Conservation (phyloP, 1,140 invertebrate genomes). For the Hydropsyche tenuis region DNA sequence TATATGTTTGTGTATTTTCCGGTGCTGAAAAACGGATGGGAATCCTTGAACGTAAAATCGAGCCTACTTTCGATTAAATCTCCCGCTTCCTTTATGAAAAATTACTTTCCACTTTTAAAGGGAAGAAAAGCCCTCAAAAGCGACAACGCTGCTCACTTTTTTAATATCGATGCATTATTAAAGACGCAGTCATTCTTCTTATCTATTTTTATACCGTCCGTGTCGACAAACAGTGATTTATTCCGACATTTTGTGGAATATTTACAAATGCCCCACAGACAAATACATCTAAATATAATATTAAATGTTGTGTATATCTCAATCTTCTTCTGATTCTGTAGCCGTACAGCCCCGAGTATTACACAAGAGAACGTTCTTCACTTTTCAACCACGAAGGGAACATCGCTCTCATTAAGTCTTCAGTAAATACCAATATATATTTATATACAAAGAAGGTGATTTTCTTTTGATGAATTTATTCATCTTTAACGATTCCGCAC, state of each 20-base stretch:
- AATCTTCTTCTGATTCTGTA: no score
- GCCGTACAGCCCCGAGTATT: background rate
- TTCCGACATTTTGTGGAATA: background rate
- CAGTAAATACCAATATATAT: slow-evolving; percentile 9
- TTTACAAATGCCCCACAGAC: background rate
- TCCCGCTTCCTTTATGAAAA: slow-evolving; percentile 1
- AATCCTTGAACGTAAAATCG: background rate
- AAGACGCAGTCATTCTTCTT: slow-evolving; percentile 13
- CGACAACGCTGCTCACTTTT: slow-evolving; percentile 1
- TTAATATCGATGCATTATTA: slow-evolving; percentile 22
- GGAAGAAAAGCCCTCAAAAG: background rate
- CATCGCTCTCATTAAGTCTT: slow-evolving; percentile 19
- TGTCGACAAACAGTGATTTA: background rate
- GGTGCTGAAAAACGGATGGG: no score
- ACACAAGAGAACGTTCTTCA: background rate
- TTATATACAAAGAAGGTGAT: slow-evolving; percentile 9
- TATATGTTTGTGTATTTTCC: no score
- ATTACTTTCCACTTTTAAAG: slow-evolving; percentile 1
- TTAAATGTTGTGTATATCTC: no score
- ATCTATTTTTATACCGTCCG: background rate
- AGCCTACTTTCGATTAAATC: background rate
- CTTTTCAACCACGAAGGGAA: slow-evolving; percentile 7
- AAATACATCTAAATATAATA: no score
- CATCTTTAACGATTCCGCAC: background rate
- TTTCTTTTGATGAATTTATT: slow-evolving; percentile 3